Evolutionary conservation across 2,113 vertebrate species (phyloP).

Genomic region (Perccottus glenii): DNA sequence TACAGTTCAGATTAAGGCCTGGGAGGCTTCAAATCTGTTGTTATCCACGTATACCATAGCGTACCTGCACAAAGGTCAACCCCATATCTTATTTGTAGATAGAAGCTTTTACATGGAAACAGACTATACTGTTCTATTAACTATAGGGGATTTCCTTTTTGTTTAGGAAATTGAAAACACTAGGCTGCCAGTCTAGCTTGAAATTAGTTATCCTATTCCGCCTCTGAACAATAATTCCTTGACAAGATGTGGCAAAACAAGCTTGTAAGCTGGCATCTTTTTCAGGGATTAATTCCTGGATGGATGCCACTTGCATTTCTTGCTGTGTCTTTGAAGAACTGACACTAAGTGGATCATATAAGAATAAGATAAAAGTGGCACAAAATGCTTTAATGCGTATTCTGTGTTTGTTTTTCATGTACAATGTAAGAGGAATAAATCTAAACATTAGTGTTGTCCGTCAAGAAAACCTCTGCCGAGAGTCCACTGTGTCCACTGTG

Average conservation of each 20-base stretch:
- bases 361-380: constrained; percentile 7
- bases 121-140: no score
- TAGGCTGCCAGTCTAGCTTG: not conserved
- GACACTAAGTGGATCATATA: not conserved
- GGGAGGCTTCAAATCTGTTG: no score
- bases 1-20: no score
- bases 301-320: not conserved
- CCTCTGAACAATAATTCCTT: constrained; percentile 17
- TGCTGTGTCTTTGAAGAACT: constrained; percentile 1
- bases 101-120: no score
- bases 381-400: constrained; percentile 13
- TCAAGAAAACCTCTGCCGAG: constrained; percentile 57
- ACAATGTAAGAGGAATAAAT: not conserved
- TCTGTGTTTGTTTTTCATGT: constrained; percentile 5
- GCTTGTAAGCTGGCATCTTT: constrained; percentile 22
- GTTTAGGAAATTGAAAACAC: not conserved
- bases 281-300: constrained; percentile 15
- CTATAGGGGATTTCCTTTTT: not conserved
- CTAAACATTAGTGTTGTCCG: constrained; percentile 19
- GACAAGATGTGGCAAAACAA: constrained; percentile 14
- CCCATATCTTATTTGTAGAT: no score
- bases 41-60: no score
- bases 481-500: constrained; percentile 26
- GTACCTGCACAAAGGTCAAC: no score
- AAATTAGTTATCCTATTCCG: not conserved